phyloP scores from a whole-genome alignment of 1,140 invertebrate species.

The Coptotermes formosanus region DNA sequence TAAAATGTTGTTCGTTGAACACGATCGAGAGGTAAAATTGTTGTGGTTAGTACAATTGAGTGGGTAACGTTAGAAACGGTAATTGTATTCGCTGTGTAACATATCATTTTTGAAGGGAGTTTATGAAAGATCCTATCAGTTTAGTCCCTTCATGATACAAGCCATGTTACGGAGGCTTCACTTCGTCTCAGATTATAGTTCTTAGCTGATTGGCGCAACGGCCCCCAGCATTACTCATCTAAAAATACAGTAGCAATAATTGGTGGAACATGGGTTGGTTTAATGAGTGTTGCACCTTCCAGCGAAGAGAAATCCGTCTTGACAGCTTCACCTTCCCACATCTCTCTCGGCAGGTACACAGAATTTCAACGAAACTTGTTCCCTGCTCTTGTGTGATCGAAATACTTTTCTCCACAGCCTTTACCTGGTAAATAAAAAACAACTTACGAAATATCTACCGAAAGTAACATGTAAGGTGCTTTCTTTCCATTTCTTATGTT shows the following conservation, averaged over 20 bases:
- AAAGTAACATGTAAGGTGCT: too few species aligned
- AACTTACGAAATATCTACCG: too few species aligned
- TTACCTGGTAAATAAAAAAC: too few species aligned
- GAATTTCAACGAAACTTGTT: neutral
- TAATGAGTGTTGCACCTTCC: constrained; percentile 6
- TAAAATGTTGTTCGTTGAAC: neutral
- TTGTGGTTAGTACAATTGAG: neutral
- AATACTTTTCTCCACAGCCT: neutral
- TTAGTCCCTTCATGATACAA: neutral
- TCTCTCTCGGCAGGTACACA: neutral
- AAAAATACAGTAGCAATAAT: constrained; percentile 7
- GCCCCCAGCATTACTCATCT: constrained; percentile 13
- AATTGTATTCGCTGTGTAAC: neutral
- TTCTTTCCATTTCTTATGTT: too few species aligned
- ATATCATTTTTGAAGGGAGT: neutral
- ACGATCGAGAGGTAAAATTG: neutral
- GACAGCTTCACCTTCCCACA: constrained; percentile 7
- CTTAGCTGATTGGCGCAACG: neutral
- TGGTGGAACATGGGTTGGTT: neutral
- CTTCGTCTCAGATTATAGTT: neutral
- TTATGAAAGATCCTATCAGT: neutral
- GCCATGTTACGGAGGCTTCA: neutral
- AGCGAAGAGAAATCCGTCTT: neutral
- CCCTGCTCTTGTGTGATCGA: neutral
- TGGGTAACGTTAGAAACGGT: neutral